phyloP scores from a whole-genome alignment of 2,113 vertebrate genomes.

The Gorsachius goisagi region DNA sequence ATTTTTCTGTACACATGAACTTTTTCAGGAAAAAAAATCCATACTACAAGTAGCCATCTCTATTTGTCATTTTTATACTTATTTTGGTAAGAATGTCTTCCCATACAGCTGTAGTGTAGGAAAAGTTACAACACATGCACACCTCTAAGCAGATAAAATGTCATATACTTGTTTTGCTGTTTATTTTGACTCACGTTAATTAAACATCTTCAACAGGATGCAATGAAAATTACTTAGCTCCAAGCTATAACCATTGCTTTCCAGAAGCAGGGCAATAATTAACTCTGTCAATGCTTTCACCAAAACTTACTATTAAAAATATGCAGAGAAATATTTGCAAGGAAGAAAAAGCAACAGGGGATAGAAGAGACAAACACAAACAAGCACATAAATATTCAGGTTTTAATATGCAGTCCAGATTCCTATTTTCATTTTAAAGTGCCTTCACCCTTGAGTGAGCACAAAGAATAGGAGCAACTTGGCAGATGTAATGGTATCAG shows the following conservation, averaged over 20 bases:
- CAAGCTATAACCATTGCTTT: constrained; percentile 1
- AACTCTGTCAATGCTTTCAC: neutral
- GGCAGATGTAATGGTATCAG: neutral
- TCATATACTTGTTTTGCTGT: neutral
- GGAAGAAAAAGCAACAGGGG: neutral
- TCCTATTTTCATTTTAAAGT: constrained; percentile 29
- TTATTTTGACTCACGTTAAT: constrained; percentile 47
- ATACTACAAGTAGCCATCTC: neutral
- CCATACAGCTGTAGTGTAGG: neutral
- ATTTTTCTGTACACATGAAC: neutral
- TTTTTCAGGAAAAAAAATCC: neutral
- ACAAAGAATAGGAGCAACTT: neutral
- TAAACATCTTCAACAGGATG: constrained; percentile 9
- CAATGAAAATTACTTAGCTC: constrained; percentile 5
- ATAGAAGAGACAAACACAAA: neutral
- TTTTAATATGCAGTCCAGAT: constrained; percentile 17
- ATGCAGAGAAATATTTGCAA: neutral
- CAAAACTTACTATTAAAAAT: neutral
- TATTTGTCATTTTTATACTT: neutral
- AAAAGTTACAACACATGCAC: neutral
- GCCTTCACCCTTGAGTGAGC: constrained; percentile 15
- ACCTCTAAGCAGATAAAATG: neutral
- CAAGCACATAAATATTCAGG: neutral
- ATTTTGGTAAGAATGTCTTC: neutral
- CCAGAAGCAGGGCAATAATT: neutral